Evolutionary conservation across 64 coral and sea anemone species (phyloP).

Genomic region (Stylophora pistillata): DNA sequence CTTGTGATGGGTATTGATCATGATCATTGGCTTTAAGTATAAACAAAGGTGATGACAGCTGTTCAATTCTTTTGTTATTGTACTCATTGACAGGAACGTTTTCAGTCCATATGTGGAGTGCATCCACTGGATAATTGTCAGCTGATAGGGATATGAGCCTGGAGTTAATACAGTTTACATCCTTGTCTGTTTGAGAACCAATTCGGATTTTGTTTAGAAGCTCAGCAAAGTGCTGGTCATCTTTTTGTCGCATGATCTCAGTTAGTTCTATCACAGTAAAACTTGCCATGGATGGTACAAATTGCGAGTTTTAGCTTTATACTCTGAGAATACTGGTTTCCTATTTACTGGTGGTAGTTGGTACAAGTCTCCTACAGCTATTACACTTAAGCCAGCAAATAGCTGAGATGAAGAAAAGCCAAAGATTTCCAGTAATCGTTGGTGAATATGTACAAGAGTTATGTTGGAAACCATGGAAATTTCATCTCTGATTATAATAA

Average conservation of each 20-base stretch:
- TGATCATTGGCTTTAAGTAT: constrained; percentile 51
- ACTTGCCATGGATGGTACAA: constrained; percentile 47
- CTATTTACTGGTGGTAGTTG: too few relatives aligned
- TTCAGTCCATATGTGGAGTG: constrained; percentile 63
- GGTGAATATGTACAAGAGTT: too few relatives aligned
- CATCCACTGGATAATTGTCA: constrained; percentile 53
- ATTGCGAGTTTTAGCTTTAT: constrained; percentile 56
- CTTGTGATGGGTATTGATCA: constrained; percentile 36
- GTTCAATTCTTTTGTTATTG: constrained; percentile 36
- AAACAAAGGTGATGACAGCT: constrained; percentile 33
- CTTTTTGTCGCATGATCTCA: constrained; percentile 57
- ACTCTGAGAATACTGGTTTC: too few relatives aligned
- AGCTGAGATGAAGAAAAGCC: too few relatives aligned
- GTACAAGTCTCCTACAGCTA: too few relatives aligned
- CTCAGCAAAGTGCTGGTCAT: constrained; percentile 35
- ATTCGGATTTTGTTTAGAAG: constrained; percentile 40
- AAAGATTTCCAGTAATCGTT: too few relatives aligned
- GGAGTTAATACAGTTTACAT: constrained; percentile 42
- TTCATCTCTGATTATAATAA: too few relatives aligned
- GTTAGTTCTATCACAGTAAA: constrained; percentile 59
- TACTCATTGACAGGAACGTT: constrained; percentile 45
- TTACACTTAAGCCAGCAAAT: too few relatives aligned
- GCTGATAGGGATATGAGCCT: constrained; percentile 41
- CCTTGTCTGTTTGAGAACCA: constrained; percentile 18
- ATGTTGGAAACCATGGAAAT: too few relatives aligned